Evolutionary conservation across 2,888 invertebrate species (phyloP), one percentile per base, ranked within the genome.

Genomic region (Chamaedrilus cognettii): DNA sequence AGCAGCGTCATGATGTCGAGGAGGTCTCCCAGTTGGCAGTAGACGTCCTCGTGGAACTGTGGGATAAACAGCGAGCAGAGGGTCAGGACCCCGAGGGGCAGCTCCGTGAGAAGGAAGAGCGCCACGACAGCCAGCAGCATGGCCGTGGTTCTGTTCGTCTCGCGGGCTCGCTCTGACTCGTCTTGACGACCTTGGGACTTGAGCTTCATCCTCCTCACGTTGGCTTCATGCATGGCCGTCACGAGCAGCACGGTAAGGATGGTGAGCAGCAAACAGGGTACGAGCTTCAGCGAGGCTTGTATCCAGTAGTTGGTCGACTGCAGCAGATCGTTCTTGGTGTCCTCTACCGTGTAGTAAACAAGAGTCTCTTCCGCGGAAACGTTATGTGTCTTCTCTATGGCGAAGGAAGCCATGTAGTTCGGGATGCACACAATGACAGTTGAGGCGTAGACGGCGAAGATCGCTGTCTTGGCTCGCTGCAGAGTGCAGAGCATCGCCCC

Each of bases 81-180:
- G 0, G 91, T 94, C 64, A 86, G 79, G 35, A 86, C 79, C 1
- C 85, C 94, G 80, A 94, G 94, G 0, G 95, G 95, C 72, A 95
- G 89, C 80, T 95, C 95, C 0, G 94, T 94, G 70, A 94, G 88
- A 7, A 95, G 87, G 82, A 95, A 95, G 7, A 95, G 86, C 0
- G 94, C 87, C 34, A 95, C 87, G n/a, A 95, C 90, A 0, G 94
- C 93, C 33, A 95, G 86, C 74, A 95, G 85, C 94, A 95, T 94
- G 66, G 90, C 87, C 0, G 94, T 95, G 0, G 95, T 95, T 42
- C 95, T 88, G 84, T 94, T 84, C 71, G 80, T 79, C 64, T 83
- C 82, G 3, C 78, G 75, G 34, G 81, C 80, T 33, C 78, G 76
- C 63, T 82, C 82, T 3, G 80, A 79, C 65, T 82, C 81, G 49